Evolutionary conservation across 1,140 invertebrate genomes (phyloP).

Genomic region (Cataglyphis hispanica): DNA sequence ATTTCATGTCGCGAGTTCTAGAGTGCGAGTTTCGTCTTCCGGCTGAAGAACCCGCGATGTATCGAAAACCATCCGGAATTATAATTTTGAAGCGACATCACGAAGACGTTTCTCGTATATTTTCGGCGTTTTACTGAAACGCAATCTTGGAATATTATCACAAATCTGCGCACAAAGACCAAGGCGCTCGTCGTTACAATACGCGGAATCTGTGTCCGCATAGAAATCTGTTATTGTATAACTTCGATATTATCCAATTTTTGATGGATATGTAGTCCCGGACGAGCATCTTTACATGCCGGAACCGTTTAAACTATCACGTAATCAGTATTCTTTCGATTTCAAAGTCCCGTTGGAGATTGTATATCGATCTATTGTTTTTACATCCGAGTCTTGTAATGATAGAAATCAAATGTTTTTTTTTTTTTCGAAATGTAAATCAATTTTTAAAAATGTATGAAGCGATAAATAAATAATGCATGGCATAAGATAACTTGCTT

Average conservation of each 20-base stretch:
- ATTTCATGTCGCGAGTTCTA: constrained; percentile 19
- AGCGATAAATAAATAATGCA: constrained; percentile 75
- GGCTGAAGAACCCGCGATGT: background rate
- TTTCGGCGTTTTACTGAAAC: background rate
- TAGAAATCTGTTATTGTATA: constrained; percentile 59
- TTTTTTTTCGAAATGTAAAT: constrained; percentile 67
- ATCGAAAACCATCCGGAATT: constrained; percentile 8
- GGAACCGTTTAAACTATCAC: constrained; percentile 54
- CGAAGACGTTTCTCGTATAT: background rate
- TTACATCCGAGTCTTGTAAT: constrained; percentile 66
- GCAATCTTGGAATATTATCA: background rate
- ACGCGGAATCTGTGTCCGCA: constrained; percentile 27
- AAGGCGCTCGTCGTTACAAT: constrained; percentile 22
- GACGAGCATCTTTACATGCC: constrained; percentile 53
- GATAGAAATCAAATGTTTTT: constrained; percentile 71
- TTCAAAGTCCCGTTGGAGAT: constrained; percentile 63
- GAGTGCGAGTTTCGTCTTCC: constrained; percentile 39
- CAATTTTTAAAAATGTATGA: constrained; percentile 76
- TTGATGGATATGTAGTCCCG: constrained; percentile 28
- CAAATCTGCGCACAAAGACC: constrained; percentile 1
- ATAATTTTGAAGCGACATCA: background rate
- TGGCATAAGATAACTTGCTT: constrained; percentile 60
- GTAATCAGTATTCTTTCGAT: constrained; percentile 71
- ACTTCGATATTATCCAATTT: constrained; percentile 55
- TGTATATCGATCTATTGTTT: constrained; percentile 70